Evolutionary conservation across 2,113 vertebrate species (phyloP), one percentile per base, ranked within the genome.

Genomic region (Mellivora capensis): DNA sequence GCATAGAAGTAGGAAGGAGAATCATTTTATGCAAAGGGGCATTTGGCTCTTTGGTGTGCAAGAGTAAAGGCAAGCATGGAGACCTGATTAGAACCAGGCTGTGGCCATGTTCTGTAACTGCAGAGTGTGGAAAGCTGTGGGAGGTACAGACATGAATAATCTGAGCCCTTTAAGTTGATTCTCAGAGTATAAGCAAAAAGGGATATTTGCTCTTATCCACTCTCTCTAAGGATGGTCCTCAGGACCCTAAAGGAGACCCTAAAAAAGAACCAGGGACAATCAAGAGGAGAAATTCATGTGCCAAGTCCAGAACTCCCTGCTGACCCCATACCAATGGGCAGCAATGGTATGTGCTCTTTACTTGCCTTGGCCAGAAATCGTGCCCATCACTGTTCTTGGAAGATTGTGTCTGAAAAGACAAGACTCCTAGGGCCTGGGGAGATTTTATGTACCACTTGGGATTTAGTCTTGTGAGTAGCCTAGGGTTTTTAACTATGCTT

Each of bases 91-190:
- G 64, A 74, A 31, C 52, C 6, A 11, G 29, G 13, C 12, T 2
- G 9, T 3, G 13, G 25, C 8, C 27, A 3, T 27, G 7, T 3
- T 79, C n/a, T 49, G 23, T 52, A 34, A 27, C 7, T 25, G 71
- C 6, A 3, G 13, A 8, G 21, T 20, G 15, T n/a, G 29, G 27
- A 18, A 47, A 4, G 1, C 47, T 3, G 1, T 4, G 0, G 9
- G 18, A 44, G 17, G 13, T 44, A 12, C 2, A 31, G 44, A 57
- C 10, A 14, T 4, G 0, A 42, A 6, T 34, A 21, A 83, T 18
- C 49, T 3, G 49, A 77, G 47, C 25, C 64, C 10, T 27, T 67
- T 49, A 59, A 54, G 20, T 27, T 6, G 14, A 9, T 57, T 29
- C 52, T 88, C 27, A 2, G 42, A 80, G n/a, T 23, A 13, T 4